phyloP scores from a whole-genome alignment of 2,797 vertebrate species.

The Streptopelia turtur region DNA sequence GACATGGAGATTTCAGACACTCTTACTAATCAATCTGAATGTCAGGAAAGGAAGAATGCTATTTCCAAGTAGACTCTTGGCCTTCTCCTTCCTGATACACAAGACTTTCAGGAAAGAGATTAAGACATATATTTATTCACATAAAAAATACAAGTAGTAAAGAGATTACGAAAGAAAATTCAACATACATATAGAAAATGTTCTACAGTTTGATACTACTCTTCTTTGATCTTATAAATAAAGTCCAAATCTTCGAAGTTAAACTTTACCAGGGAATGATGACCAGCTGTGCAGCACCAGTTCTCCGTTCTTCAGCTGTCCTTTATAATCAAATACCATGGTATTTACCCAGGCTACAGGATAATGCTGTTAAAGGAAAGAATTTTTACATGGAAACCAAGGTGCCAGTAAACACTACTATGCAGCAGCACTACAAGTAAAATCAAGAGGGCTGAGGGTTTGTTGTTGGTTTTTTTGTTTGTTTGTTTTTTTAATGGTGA shows the following conservation, averaged over 20 bases:
- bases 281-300: constrained; percentile 94
- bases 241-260: not conserved
- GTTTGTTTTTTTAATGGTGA: not conserved
- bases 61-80: not conserved
- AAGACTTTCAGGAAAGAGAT: not conserved
- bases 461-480: no score
- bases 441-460: not conserved
- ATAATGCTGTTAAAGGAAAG: constrained; percentile 86
- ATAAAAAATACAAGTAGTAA: not conserved
- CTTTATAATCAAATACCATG: constrained; percentile 99
- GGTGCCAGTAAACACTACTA: not conserved
- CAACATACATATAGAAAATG: not conserved
- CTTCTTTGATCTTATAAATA: not conserved
- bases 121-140: not conserved
- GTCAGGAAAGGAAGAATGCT: not conserved
- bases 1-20: not conserved
- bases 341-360: constrained; percentile 99
- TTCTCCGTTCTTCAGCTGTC: constrained; percentile 92
- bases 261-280: constrained; percentile 93
- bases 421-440: not conserved
- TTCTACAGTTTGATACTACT: not conserved
- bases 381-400: not conserved
- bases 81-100: not conserved
- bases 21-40: not conserved
- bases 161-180: not conserved